Base-by-base conservation (phyloP, 2,113 vertebrate genomes). In the Drymodes brunneopygia region DNA sequence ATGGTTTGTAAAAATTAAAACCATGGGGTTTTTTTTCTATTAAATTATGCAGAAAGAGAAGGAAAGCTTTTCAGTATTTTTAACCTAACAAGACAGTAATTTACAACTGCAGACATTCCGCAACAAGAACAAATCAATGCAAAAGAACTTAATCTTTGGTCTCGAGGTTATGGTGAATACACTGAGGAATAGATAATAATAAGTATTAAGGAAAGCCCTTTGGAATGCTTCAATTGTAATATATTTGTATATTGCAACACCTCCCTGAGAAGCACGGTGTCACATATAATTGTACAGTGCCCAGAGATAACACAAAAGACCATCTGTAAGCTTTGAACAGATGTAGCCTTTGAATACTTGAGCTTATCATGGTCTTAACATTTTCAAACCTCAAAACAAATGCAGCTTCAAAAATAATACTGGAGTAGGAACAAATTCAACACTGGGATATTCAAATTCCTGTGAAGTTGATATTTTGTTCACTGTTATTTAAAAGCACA, bases 301-400 rank as follows among this genome's bases (percentile, higher is more conserved):
- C 82, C 56, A 15, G 65, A 96, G 70, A 97, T 86, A 97, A 94
- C 82, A 98, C 95, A 98, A 98, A 98, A 98, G 95, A 95, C 94
- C 97, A 98, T 97, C 94, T 97, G 94, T 92, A 96, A 95, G 82
- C 92, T 90, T 83, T 86, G 58, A 97, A 95, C 95, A 98, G 97
- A 97, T 97, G 92, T 78, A 97, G 86, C 85, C 82, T 95, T 95
- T 97, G 88, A 97, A 97, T 90, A 93, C 70, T 96, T 96, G 45
- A 88, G 90, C 87, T 98, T 95, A 94, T 93, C 81, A 53, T 94
- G 72, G 89, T 92, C 58, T 81, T 96, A 89, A 82, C 67, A 90
- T 95, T 92, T 95, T 73, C 93, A 81, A 95, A 93, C 40, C 81
- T 96, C 86, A 91, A 72, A 95, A 66, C 50, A 95, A 96, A 25